Base-by-base conservation (phyloP, 2,888 invertebrate species). In the Acronicta leporina region DNA sequence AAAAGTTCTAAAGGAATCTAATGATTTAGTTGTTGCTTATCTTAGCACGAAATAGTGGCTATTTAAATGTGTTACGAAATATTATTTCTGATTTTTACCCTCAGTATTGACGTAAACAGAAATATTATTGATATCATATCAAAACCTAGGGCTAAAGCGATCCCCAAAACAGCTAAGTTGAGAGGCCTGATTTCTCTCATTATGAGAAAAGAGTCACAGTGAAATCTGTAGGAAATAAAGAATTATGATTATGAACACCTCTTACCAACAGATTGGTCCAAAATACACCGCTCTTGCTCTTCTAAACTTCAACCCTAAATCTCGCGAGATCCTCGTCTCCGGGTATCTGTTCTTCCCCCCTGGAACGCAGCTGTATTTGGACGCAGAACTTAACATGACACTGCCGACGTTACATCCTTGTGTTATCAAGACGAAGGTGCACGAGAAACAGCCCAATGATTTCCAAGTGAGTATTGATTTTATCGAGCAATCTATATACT, bases 391-490 rank as follows among this genome's bases (percentile, higher is more conserved):
- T 13, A 97, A 97, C 84, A 91, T 97, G 52, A 97, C 97, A 0
- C 93, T 97, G 45, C 97, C 97, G 0, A 96, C 96, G 0, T 95
- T 97, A 68, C 96, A 96, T 56, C 97, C 97, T 0, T 96, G 97
- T 90, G 90, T 96, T 0, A 87, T 96, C 1, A 95, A 95, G 50
- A 90, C 96, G 0, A 96, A 96, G 73, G 90, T 97, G 9, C 95
- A 95, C 35, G 97, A 97, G 83, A 96, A 97, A 76, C 94, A 92
- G 45, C 88, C 93, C 0, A 95, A 95, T 53, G 96, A 97, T 75
- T 98, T 96, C 82, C 96, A 96, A 87, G 97, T 97, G 87, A 92
- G 92, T 70, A 48, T 41, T 51, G 0, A n/a, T 38, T n/a, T 5
- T 13, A 11, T 35, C 38, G 1, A n/a, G n/a, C n/a, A 38, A 38